Base-by-base conservation (phyloP, 2,113 vertebrate genomes). In the Numenius arquata region DNA sequence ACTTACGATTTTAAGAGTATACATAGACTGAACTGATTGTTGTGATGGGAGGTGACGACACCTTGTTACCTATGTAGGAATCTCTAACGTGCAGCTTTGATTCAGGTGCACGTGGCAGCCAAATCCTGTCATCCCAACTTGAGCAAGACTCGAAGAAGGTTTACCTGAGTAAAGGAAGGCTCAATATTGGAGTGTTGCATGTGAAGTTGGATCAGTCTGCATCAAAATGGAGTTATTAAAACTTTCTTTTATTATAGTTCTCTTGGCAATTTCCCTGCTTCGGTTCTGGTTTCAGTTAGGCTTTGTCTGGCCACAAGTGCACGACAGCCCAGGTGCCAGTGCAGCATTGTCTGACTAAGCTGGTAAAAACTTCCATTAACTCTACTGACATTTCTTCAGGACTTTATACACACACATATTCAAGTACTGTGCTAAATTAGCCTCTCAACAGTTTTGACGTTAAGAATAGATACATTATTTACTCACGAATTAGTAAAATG, bases 201-300 rank as follows among this genome's bases (percentile, higher is more conserved):
- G 27, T 62, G 93, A 89, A 84, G 81, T 88, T 10, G 8, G 61
- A 88, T 93, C 83, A 48, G 43, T n/a, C 70, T 78, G 36, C 86
- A 81, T 92, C 73, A 96, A 86, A 96, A 92, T 59, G 10, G 29
- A 94, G 65, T 93, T 95, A 89, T 81, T 90, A 85, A 88, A 87
- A 79, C 70, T 93, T 90, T 87, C 63, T 96, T 96, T 89, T 95
- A 70, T 79, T 96, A 63, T 67, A 80, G 50, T 73, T 38, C 67
- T 91, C 53, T 93, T 96, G 92, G 80, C 86, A 93, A 66, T 92
- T 72, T 82, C 70, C 45, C 84, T 95, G 80, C 94, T 96, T 92
- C 90, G 96, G 80, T 93, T 96, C 88, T 94, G 96, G 94, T 96
- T 97, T 92, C 91, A 91, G 84, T 97, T 93, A 95, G 66, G 61